A percentile compares a stretch with the other conserved stretches of the same genome.
Conservation (phyloP, 1,140 invertebrate genomes). For the Nasonia longicornis region DNA sequence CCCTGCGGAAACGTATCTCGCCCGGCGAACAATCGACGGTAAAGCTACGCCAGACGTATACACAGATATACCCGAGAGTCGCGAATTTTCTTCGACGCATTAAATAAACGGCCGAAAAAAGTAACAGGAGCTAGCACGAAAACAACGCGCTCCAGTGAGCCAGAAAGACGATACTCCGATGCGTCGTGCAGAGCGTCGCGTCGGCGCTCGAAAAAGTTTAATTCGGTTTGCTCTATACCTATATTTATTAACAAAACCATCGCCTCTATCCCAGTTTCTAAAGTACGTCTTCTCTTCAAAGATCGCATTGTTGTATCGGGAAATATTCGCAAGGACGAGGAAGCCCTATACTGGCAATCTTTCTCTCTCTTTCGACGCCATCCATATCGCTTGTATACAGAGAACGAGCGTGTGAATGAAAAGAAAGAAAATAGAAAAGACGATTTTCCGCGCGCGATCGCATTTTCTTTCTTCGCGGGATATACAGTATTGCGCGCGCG, state of each 20-base stretch:
- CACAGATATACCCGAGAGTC: background rate
- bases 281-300: background rate
- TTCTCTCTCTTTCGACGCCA: too few species aligned
- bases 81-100: background rate
- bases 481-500: background rate
- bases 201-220: background rate
- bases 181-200: too few species aligned
- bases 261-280: background rate
- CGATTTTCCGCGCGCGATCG: slow-evolving; percentile 22
- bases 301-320: too few species aligned
- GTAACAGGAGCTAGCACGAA: background rate
- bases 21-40: too few species aligned
- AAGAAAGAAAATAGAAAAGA: slow-evolving; percentile 17
- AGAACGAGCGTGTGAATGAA: background rate
- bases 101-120: slow-evolving; percentile 2
- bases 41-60: background rate
- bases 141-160: slow-evolving; percentile 15
- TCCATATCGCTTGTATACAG: too few species aligned
- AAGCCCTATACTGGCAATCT: too few species aligned
- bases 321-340: too few species aligned
- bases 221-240: background rate
- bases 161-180: slow-evolving; percentile 31
- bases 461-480: background rate
- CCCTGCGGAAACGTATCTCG: too few species aligned
- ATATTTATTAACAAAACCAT: background rate